Evolutionary conservation across 2,113 vertebrate genomes (phyloP), one percentile per base, ranked within the genome.

Genomic region (Albula glossodonta): DNA sequence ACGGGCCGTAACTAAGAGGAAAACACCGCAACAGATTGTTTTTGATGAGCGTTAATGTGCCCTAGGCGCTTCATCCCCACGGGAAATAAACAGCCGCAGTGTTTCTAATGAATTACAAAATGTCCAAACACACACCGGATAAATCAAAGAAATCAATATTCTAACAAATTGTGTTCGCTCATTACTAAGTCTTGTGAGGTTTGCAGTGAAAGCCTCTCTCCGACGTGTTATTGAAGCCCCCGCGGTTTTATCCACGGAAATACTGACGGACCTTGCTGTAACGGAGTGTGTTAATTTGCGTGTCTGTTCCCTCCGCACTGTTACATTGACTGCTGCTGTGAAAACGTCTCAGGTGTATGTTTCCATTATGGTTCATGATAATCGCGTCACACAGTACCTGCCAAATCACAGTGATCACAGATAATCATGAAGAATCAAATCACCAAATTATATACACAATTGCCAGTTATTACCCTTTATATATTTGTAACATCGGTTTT

Each of bases 21-120:
- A 51, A 81, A 80, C 78, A 80, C 56, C 77, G 70, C 70, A 31
- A n/a, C n/a, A 31, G 70, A 74, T 74, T 74, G 70, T 74, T 74
- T n/a, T 31, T 83, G 87, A 51, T 80, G 66, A 80, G 88, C 84
- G 87, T 78, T 77, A 81, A 82, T 80, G 87, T 83, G 79, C 83
- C 81, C 78, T 49, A 17, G 53, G 82, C 78, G 48, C 60, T 49
- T 57, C 51, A 56, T 86, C 86, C 91, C 89, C 83, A 31, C 25
- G 90, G 91, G 90, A 91, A 90, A 91, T 90, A 92, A 90, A 74
- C 87, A 41, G 66, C 83, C 57, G 31, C 74, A 70, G 83, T 50
- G 87, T 88, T 89, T 87, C 88, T 89, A 85, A 89, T 83, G 87
- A 83, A 88, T 87, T 85, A 84, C 87, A 88, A 88, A 90, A 89